Conservation (phyloP, 2,113 vertebrate species). For the Zootoca vivipara region DNA sequence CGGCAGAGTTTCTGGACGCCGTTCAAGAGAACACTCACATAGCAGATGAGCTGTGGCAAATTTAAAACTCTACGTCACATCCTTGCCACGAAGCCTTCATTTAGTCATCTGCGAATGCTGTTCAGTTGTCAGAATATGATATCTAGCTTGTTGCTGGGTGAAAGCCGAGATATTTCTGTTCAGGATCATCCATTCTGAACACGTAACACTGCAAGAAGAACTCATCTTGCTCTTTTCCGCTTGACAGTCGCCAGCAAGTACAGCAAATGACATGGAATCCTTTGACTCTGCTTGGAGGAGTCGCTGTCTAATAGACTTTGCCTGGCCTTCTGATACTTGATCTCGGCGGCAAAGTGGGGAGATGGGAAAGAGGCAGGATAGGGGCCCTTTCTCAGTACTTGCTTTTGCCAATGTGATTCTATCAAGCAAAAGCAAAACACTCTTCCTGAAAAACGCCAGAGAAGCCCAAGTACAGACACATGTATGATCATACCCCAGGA, state of each 20-base stretch:
- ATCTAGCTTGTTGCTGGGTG: constrained; percentile 29
- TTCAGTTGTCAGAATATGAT: constrained; percentile 37
- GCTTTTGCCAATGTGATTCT: constrained; percentile 41
- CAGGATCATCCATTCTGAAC: constrained; percentile 12
- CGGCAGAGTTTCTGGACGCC: constrained; percentile 72
- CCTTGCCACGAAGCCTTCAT: constrained; percentile 66
- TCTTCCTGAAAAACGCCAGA: neutral
- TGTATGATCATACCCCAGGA: neutral
- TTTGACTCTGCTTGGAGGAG: constrained; percentile 12
- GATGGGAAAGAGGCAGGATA: neutral
- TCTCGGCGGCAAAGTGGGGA: constrained; percentile 24
- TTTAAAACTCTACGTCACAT: constrained; percentile 71
- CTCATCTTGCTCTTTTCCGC: constrained; percentile 29
- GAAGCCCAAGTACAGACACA: neutral
- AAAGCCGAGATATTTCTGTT: constrained; percentile 25
- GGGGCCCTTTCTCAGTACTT: constrained; percentile 43
- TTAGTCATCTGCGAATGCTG: constrained; percentile 65
- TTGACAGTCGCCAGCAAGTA: neutral
- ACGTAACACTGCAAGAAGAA: constrained; percentile 3
- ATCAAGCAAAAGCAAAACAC: constrained; percentile 39
- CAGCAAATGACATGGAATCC: constrained; percentile 25
- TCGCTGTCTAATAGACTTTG: constrained; percentile 45
- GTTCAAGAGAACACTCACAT: constrained; percentile 75
- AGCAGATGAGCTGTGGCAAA: constrained; percentile 75
- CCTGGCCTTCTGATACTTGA: constrained; percentile 12